phyloP scores from a whole-genome alignment of 2,113 vertebrate species.

The Cyprinodon brontotheroides region DNA sequence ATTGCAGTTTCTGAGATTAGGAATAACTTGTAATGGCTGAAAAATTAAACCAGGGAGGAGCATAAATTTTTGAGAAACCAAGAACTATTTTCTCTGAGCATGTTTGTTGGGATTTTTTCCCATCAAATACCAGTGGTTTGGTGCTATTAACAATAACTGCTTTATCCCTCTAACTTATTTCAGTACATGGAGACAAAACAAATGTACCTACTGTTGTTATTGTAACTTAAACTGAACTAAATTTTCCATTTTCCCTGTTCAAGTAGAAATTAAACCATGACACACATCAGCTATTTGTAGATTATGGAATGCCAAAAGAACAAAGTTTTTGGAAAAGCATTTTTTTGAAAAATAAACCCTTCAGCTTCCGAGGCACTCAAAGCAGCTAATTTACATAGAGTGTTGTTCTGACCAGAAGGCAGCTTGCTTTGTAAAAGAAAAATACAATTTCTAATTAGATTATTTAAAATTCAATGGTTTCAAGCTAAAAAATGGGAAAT shows the following conservation, averaged over 20 bases:
- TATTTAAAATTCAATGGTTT: no score
- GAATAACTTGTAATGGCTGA: neutral
- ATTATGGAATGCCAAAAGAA: neutral
- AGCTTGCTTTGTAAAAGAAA: neutral
- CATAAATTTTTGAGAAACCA: neutral
- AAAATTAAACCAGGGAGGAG: neutral
- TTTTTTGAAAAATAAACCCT: neutral
- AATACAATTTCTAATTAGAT: neutral
- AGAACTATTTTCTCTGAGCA: neutral
- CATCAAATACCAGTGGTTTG: neutral
- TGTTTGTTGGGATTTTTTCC: neutral
- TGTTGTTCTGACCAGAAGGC: neutral
- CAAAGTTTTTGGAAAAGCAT: neutral
- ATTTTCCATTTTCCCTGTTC: neutral
- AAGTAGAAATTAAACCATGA: neutral
- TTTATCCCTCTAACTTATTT: neutral
- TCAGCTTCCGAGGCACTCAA: neutral
- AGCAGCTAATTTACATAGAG: neutral
- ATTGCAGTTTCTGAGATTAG: neutral
- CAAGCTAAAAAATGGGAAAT: no score
- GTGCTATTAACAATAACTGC: neutral
- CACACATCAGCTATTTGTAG: neutral
- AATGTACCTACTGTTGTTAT: neutral
- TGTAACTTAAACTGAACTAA: neutral
- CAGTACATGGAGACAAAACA: neutral